phyloP scores from a whole-genome alignment of 1,140 invertebrate species.

The Drosophila quadrilineata region DNA sequence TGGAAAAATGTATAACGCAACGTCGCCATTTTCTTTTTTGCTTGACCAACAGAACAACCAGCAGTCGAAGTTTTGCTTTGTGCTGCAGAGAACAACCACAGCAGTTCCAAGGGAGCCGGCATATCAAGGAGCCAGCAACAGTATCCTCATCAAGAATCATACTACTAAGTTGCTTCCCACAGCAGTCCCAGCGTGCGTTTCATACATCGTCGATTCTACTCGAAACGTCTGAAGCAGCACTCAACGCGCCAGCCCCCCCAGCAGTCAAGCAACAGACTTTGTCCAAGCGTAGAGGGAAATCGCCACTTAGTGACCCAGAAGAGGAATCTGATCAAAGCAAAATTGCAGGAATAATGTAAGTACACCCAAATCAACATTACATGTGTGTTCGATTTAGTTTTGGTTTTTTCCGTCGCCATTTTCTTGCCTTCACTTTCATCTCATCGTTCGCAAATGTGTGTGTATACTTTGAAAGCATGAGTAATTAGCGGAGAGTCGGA shows the following conservation, averaged over 20 bases:
- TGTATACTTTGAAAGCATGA: slow-evolving; percentile 66
- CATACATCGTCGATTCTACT: slow-evolving; percentile 45
- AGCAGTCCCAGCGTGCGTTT: slow-evolving; percentile 61
- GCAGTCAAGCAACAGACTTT: slow-evolving; percentile 45
- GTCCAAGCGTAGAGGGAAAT: slow-evolving; percentile 47
- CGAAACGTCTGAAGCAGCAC: slow-evolving; percentile 39
- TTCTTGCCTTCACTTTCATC: slow-evolving; percentile 48
- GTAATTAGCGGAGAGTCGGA: slow-evolving; percentile 59
- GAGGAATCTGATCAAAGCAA: slow-evolving; percentile 61
- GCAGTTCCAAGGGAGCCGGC: slow-evolving; percentile 61
- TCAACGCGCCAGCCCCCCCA: slow-evolving; percentile 30
- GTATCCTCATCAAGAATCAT: slow-evolving; percentile 32
- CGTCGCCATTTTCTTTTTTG: slow-evolving; percentile 81
- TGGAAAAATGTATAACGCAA: slow-evolving; percentile 68
- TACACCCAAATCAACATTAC: background rate
- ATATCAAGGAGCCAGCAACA: slow-evolving; percentile 43
- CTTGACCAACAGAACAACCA: slow-evolving; percentile 70
- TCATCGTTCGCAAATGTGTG: slow-evolving; percentile 49
- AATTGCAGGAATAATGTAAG: slow-evolving; percentile 74
- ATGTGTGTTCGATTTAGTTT: background rate
- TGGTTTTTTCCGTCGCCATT: slow-evolving; percentile 69
- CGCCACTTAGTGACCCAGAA: slow-evolving; percentile 58
- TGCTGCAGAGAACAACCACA: slow-evolving; percentile 65
- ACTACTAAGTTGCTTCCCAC: slow-evolving; percentile 28
- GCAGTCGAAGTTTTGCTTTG: slow-evolving; percentile 68